Percentiles rank a stretch among this genome's conserved stretches.
phyloP scores from a whole-genome alignment of 1,140 invertebrate species.

The Ostrea edulis region DNA sequence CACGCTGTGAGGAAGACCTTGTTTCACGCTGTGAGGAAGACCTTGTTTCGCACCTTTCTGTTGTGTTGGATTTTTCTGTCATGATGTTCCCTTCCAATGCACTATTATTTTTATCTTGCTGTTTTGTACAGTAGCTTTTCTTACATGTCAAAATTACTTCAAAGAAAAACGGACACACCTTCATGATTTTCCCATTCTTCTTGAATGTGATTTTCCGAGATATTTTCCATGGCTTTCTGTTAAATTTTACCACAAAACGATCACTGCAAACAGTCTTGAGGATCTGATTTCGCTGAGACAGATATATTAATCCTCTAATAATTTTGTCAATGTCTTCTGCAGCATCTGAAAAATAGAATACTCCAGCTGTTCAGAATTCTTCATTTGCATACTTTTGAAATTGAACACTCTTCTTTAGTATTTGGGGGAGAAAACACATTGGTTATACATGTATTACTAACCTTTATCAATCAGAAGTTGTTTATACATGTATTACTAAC shows the following conservation, averaged over 20 bases:
- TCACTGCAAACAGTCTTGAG: slow-evolving; percentile 6
- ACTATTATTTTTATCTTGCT: not conserved
- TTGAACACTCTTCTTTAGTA: no score
- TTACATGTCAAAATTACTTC: slow-evolving; percentile 16
- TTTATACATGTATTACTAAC: not conserved
- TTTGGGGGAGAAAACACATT: no score
- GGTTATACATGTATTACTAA: not conserved
- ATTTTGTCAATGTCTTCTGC: not conserved
- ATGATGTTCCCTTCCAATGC: not conserved
- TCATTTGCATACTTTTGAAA: not conserved
- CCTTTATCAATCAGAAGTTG: not conserved
- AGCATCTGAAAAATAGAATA: not conserved
- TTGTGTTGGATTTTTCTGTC: not conserved
- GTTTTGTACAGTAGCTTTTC: not conserved
- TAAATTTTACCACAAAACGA: not conserved
- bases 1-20: no score
- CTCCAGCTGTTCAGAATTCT: no score
- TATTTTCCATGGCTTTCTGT: slow-evolving; percentile 20
- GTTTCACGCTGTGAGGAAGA: not conserved
- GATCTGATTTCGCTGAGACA: slow-evolving; percentile 27
- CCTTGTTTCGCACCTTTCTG: not conserved
- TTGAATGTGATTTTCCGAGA: slow-evolving; percentile 3
- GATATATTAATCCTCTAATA: not conserved
- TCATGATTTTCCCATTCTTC: slow-evolving; percentile 6
- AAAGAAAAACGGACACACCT: slow-evolving; percentile 3